Evolutionary conservation across 2,113 vertebrate genomes (phyloP).

Genomic region (Trichechus manatus): DNA sequence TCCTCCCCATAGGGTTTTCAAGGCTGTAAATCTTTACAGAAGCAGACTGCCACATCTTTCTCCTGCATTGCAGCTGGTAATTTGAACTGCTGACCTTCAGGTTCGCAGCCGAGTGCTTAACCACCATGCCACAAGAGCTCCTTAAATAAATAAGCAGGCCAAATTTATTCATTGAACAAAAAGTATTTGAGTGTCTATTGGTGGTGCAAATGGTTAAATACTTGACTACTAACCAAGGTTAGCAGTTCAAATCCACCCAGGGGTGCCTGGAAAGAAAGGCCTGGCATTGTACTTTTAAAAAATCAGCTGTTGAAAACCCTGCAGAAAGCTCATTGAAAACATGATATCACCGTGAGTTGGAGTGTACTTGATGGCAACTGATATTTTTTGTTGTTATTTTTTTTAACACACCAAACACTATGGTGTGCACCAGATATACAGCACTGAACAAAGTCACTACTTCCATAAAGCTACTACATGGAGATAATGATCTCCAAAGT

Average conservation of each 20-base stretch:
- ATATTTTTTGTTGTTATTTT: background rate
- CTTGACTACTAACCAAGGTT: background rate
- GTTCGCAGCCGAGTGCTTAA: too few species aligned
- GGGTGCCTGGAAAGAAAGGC: background rate
- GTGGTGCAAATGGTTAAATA: background rate
- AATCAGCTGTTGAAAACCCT: background rate
- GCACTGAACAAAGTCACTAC: background rate
- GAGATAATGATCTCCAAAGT: background rate
- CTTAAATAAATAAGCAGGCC: too few species aligned
- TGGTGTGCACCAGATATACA: background rate
- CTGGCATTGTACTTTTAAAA: background rate
- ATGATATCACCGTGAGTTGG: background rate
- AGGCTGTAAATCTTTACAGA: too few species aligned
- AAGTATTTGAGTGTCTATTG: background rate
- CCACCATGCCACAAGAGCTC: too few species aligned
- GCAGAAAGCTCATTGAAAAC: too few species aligned
- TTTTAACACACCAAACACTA: background rate
- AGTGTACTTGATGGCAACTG: background rate
- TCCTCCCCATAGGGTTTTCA: too few species aligned
- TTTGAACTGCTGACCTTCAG: too few species aligned
- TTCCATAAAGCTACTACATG: background rate
- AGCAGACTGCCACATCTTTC: too few species aligned
- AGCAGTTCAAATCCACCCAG: background rate
- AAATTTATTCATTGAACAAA: background rate
- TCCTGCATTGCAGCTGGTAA: too few species aligned